These are phyloP conservation scores for Oreochromis spilurus DNA, from an alignment of 2,113 vertebrate genomes.

Conservation along the genomic window DNA sequence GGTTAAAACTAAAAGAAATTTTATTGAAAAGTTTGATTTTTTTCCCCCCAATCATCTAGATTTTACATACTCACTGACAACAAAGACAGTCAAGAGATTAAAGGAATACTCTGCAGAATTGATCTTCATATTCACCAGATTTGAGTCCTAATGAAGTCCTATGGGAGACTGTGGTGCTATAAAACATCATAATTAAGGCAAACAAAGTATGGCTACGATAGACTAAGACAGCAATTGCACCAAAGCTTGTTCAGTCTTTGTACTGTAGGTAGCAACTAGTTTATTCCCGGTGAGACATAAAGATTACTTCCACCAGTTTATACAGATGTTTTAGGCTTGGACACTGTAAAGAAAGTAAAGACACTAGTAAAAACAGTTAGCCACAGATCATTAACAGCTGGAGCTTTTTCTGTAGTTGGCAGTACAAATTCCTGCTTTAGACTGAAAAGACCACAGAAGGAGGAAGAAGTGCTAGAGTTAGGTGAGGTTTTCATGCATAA, in stretches of 20 bases:
- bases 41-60: fast-evolving
- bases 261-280: neutral
- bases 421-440: neutral
- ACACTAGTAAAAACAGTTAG: neutral
- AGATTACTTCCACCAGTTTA: neutral
- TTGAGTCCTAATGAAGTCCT: neutral
- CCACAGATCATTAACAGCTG: neutral
- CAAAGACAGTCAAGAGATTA: neutral
- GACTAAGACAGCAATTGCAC: neutral
- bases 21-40: neutral
- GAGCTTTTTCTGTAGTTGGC: neutral
- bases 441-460: neutral
- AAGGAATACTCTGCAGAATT: neutral
- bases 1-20: neutral
- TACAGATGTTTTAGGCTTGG: neutral
- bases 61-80: neutral
- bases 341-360: neutral
- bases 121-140: neutral
- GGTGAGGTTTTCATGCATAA: neutral
- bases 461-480: neutral
- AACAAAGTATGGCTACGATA: neutral
- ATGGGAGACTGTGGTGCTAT: neutral
- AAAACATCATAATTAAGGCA: neutral
- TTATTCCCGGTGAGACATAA: neutral
- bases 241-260: neutral